A percentile compares a stretch with the other conserved stretches of the same genome.
These are phyloP conservation scores for Nebria brevicollis DNA, from an alignment of 2,888 invertebrate species.

Conservation along the genomic window DNA sequence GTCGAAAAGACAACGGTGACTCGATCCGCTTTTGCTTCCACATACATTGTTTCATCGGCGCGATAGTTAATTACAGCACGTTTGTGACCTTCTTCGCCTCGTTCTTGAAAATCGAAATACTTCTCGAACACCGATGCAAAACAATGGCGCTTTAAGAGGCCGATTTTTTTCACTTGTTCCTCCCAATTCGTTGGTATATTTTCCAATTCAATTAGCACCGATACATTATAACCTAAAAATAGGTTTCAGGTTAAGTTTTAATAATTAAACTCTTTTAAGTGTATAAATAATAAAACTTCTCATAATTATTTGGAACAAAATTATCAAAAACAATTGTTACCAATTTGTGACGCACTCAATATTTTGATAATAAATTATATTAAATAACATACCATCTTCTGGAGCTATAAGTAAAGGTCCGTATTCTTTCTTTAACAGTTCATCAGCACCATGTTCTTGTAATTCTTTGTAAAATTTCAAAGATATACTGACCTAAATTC, in stretches of 20 bases:
- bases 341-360: background rate
- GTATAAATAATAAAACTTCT: no score
- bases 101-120: conserved; percentile 97
- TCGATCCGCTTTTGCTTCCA: conserved; percentile 97
- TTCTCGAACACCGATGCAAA: conserved; percentile 99
- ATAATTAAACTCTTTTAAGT: no score
- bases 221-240: conserved; percentile 88
- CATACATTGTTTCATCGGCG: conserved; percentile 99
- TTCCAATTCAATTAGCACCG: conserved; percentile 91
- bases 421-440: conserved; percentile 93
- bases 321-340: background rate
- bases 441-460: conserved; percentile 98
- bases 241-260: background rate
- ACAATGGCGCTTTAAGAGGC: conserved; percentile 96
- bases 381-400: conserved; percentile 78
- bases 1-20: conserved; percentile 99
- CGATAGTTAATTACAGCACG: conserved; percentile 98
- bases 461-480: conserved; percentile 98
- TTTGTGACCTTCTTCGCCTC: conserved; percentile 89
- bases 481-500: conserved; percentile 92
- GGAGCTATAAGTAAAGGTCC: conserved; percentile 83
- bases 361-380: background rate
- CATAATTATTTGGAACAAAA: conserved; percentile 28
- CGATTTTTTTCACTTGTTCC: conserved; percentile 88
- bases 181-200: conserved; percentile 92